Evolutionary conservation across 2,797 vertebrate genomes (phyloP).

Genomic region (Limosa lapponica): DNA sequence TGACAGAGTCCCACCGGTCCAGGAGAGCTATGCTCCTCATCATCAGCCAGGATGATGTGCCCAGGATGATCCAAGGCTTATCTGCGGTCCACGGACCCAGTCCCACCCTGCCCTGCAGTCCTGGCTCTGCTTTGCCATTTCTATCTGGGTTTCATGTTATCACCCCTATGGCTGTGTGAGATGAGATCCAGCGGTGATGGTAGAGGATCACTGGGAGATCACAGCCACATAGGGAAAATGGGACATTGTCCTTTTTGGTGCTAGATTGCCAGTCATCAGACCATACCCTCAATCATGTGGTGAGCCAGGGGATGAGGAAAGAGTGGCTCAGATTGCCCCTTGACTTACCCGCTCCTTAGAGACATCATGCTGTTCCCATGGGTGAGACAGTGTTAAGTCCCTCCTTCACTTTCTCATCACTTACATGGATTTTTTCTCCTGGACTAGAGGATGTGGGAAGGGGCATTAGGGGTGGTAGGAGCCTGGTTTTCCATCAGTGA

Average conservation of each 20-base stretch:
- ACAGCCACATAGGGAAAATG: fast-evolving
- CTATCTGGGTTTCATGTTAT: neutral
- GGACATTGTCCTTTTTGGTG: neutral
- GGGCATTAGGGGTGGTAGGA: neutral
- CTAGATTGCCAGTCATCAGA: neutral
- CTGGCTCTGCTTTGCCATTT: neutral
- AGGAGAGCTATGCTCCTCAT: neutral
- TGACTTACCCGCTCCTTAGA: neutral
- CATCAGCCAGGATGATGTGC: fast-evolving
- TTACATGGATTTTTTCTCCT: neutral
- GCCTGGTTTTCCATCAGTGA: neutral
- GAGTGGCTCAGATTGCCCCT: neutral
- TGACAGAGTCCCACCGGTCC: neutral
- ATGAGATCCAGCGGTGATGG: neutral
- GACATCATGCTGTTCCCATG: neutral
- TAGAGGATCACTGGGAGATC: neutral
- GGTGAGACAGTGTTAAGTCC: fast-evolving
- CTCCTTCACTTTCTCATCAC: neutral
- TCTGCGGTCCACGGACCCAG: fast-evolving
- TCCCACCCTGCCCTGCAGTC: neutral
- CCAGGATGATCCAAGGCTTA: fast-evolving
- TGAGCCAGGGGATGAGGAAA: neutral
- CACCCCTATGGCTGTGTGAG: neutral
- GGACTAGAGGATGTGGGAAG: neutral
- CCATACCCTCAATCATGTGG: fast-evolving